Conservation (phyloP, 2,113 vertebrate genomes). For the Podarcis muralis region DNA sequence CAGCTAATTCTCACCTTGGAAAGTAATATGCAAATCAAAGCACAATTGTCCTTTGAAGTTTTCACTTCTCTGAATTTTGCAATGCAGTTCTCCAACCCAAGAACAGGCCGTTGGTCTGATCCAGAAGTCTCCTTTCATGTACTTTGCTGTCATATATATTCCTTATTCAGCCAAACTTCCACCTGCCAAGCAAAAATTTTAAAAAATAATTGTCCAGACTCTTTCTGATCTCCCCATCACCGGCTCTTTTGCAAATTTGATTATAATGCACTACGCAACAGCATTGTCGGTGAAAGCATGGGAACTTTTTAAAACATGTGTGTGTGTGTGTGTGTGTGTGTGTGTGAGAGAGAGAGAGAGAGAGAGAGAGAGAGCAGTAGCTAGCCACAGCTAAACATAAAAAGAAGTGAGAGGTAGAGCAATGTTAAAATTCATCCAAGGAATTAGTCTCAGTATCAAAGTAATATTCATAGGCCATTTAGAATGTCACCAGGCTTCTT, state of each 20-base stretch:
- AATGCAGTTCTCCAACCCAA: no score
- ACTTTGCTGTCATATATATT: conserved; percentile 23
- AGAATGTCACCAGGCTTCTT: conserved; percentile 51
- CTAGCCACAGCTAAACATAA: not conserved
- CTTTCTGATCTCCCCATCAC: conserved; percentile 14
- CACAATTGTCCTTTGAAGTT: no score
- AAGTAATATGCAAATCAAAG: no score
- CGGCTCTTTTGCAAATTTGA: conserved; percentile 42
- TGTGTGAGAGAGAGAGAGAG: accelerated
- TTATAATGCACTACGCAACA: conserved; percentile 25
- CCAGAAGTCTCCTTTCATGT: not conserved
- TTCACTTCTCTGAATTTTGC: no score
- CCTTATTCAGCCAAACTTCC: conserved; percentile 34
- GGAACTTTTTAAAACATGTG: conserved; percentile 24
- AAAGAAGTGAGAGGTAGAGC: conserved; percentile 14
- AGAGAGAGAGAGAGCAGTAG: accelerated
- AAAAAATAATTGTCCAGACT: conserved; percentile 17
- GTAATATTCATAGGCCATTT: conserved; percentile 66
- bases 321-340: not conserved
- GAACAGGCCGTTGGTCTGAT: no score
- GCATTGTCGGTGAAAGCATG: not conserved
- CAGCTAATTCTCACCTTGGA: no score
- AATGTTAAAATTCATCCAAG: conserved; percentile 48
- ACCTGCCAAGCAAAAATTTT: conserved; percentile 16
- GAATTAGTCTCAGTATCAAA: conserved; percentile 54